phyloP scores from a whole-genome alignment of 2,113 vertebrate genomes.

The Hoplias malabaricus region DNA sequence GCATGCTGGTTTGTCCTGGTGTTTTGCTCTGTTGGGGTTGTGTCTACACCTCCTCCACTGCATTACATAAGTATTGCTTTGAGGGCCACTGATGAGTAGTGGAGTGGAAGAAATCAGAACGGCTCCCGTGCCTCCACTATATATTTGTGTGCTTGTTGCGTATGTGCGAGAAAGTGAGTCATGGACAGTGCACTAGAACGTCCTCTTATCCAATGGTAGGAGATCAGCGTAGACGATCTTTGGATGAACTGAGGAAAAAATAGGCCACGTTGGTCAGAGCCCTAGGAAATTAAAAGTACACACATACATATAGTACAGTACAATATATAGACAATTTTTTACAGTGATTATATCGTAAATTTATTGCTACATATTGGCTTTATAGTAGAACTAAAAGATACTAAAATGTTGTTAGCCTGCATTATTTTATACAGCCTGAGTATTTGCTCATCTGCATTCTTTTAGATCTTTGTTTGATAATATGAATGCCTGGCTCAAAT shows the following conservation, averaged over 20 bases:
- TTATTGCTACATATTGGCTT: too few relatives aligned
- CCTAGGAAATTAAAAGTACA: too few relatives aligned
- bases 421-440: too few relatives aligned
- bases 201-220: neutral
- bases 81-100: slow-evolving; percentile 46
- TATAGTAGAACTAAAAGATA: neutral
- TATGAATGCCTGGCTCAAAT: too few relatives aligned
- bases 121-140: slow-evolving; percentile 15
- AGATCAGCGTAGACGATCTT: neutral
- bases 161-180: neutral
- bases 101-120: slow-evolving; percentile 30
- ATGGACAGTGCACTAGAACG: neutral
- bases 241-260: neutral
- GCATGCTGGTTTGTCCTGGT: slow-evolving; percentile 19
- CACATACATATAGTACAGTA: too few relatives aligned
- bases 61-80: slow-evolving; percentile 54
- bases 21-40: slow-evolving; percentile 22
- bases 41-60: slow-evolving; percentile 30
- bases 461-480: too few relatives aligned
- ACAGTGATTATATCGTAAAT: too few relatives aligned
- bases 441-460: too few relatives aligned
- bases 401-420: neutral
- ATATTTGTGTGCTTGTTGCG: neutral
- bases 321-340: too few relatives aligned
- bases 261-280: neutral